Conservation (phyloP, 2,113 vertebrate species). For the Bungarus multicinctus region DNA sequence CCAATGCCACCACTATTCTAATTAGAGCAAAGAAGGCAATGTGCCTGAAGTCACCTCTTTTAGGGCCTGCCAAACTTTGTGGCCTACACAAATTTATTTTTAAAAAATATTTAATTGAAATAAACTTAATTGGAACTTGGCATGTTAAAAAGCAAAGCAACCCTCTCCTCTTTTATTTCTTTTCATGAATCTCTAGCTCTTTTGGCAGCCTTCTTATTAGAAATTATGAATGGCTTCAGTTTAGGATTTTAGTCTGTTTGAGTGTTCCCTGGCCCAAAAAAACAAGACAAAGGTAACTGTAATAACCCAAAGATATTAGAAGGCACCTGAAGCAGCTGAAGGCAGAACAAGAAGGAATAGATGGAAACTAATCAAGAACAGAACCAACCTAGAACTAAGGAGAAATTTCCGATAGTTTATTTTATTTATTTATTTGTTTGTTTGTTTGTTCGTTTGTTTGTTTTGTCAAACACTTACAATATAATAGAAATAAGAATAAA, state of each 20-base stretch:
- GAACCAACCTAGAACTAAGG: neutral
- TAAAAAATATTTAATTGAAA: neutral
- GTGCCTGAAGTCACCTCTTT: neutral
- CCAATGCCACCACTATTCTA: neutral
- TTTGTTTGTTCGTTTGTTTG: too few species aligned
- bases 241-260: neutral
- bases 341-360: neutral
- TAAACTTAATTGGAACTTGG: neutral
- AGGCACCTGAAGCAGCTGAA: neutral
- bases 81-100: neutral
- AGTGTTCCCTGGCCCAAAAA: neutral
- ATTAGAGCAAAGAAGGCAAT: neutral
- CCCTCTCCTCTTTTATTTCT: neutral
- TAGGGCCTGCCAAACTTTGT: neutral
- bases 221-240: neutral
- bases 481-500: too few species aligned
- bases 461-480: too few species aligned
- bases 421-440: too few species aligned
- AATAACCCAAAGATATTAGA: neutral
- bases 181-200: neutral
- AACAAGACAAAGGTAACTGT: neutral
- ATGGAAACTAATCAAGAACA: neutral
- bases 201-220: neutral
- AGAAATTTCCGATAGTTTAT: neutral
- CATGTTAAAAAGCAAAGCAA: neutral